Conservation (phyloP, 2,888 invertebrate species). For the Hartigia nigra region DNA sequence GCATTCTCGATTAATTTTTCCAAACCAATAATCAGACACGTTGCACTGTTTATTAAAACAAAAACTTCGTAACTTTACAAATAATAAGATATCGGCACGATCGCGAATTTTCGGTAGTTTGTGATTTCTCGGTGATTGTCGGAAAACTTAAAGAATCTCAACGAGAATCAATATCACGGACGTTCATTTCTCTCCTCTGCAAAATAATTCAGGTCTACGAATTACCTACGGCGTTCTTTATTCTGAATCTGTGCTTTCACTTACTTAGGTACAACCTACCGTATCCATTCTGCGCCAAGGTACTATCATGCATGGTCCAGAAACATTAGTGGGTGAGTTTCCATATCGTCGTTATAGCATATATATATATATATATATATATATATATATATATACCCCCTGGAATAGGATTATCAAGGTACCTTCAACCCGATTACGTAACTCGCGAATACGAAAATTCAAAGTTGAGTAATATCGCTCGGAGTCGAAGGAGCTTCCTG, state of each 20-base stretch:
- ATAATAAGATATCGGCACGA: not conserved
- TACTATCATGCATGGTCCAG: not conserved
- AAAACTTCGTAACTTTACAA: not conserved
- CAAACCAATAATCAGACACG: not conserved
- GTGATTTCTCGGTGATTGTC: not conserved
- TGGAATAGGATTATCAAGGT: not conserved
- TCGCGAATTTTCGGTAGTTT: not conserved
- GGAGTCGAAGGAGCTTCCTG: not conserved
- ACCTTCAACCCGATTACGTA: not conserved
- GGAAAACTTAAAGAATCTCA: not conserved
- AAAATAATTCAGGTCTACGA: not conserved
- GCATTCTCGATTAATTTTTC: slow-evolving; percentile 3
- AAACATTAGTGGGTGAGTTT: not conserved
- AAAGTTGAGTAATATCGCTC: not conserved
- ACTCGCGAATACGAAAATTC: not conserved
- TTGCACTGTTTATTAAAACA: not conserved
- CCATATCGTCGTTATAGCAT: not conserved
- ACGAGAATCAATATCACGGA: not conserved
- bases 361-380: not conserved
- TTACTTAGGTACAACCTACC: not conserved
- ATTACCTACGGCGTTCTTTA: not conserved
- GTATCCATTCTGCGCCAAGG: not conserved
- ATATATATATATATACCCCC: not conserved
- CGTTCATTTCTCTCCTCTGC: not conserved
- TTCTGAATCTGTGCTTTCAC: not conserved